Percentiles rank a stretch among this genome's conserved stretches.
Evolutionary conservation across 2,797 vertebrate genomes (phyloP).

Genomic region (Cyprinodon diabolis): DNA sequence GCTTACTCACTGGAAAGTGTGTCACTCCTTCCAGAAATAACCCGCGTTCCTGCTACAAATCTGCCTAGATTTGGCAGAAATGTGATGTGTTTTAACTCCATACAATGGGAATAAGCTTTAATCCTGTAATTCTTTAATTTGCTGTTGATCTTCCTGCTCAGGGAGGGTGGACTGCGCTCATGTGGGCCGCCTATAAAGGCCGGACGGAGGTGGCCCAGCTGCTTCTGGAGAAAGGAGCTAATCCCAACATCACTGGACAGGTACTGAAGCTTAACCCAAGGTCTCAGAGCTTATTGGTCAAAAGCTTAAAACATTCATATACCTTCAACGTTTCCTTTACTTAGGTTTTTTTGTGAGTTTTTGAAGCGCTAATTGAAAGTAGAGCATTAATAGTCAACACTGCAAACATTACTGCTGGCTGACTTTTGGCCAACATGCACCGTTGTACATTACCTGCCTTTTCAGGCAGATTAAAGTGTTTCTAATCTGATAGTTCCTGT

Average conservation of each 20-base stretch:
- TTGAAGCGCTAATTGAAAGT: too few species aligned
- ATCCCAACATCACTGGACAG: conserved; percentile 96
- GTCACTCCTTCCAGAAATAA: conserved; percentile 66
- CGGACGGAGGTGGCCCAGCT: conserved; percentile 86
- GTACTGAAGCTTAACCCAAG: conserved; percentile 67
- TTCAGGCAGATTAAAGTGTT: conserved; percentile 25
- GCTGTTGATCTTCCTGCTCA: conserved; percentile 47
- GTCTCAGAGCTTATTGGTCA: too few species aligned
- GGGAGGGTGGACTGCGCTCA: conserved; percentile 98
- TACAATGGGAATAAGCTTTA: not conserved
- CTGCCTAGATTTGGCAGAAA: conserved; percentile 17
- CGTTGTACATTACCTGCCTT: not conserved
- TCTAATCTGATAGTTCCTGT: conserved; percentile 41
- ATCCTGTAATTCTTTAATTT: not conserved
- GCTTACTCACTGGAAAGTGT: conserved; percentile 58
- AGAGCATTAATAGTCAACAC: too few species aligned
- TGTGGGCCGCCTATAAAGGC: conserved; percentile 98
- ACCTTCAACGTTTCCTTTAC: not conserved
- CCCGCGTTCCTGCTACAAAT: conserved; percentile 57
- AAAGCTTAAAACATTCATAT: too few species aligned
- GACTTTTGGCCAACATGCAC: not conserved
- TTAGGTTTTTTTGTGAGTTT: too few species aligned
- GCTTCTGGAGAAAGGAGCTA: conserved; percentile 92
- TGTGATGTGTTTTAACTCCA: not conserved
- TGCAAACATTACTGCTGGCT: too few species aligned